Conservation (phyloP, 2,888 invertebrate genomes). For the Noctua fimbriata region DNA sequence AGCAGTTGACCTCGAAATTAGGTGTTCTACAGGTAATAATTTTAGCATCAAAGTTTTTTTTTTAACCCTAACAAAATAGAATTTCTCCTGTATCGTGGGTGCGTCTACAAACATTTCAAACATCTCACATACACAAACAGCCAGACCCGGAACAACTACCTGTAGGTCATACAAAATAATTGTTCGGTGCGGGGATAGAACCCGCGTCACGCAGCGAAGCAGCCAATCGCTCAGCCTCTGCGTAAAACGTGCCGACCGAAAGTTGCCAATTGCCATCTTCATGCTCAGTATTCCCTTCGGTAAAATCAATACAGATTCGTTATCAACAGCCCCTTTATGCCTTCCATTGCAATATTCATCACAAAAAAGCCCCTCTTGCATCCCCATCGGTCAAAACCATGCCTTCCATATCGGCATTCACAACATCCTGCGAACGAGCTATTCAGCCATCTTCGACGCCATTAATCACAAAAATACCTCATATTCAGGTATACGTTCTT, state of each 20-base stretch:
- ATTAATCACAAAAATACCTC: conserved; percentile 50
- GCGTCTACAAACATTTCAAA: no score
- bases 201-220: no score
- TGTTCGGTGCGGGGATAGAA: no score
- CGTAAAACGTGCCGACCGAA: no score
- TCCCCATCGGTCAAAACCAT: conserved; percentile 3
- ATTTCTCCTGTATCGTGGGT: no score
- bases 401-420: conserved; percentile 3
- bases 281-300: background rate
- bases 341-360: background rate
- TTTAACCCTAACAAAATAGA: no score
- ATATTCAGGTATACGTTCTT: conserved; percentile 41
- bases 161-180: no score
- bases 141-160: no score
- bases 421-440: conserved; percentile 3
- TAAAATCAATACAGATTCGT: background rate
- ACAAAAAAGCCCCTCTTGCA: background rate
- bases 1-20: background rate
- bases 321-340: background rate
- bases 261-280: background rate
- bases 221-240: no score
- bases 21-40: background rate
- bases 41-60: background rate
- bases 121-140: no score
- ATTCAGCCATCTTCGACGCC: conserved; percentile 8